Evolutionary conservation across 1,140 invertebrate genomes (phyloP).

Genomic region (Drosophila insularis): DNA sequence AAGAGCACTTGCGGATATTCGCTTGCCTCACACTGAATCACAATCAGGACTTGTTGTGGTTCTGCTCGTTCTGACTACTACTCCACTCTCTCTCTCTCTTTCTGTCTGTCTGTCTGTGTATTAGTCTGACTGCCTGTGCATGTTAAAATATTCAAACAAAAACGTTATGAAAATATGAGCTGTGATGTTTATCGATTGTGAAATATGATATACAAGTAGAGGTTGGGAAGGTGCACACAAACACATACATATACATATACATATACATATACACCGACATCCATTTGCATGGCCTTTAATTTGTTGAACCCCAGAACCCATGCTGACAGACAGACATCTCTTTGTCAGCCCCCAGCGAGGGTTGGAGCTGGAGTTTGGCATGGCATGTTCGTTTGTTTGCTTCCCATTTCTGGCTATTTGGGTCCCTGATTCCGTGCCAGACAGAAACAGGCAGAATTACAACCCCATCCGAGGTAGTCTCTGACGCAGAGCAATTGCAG

Average conservation of each 20-base stretch:
- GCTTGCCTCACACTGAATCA: slow-evolving; percentile 55
- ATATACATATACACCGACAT: slow-evolving; percentile 10
- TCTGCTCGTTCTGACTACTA: slow-evolving; percentile 11
- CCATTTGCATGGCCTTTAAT: slow-evolving; percentile 69
- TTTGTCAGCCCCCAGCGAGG: neutral
- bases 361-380: slow-evolving; percentile 3
- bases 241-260: neutral
- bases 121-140: slow-evolving; percentile 47
- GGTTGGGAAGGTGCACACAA: slow-evolving; percentile 20
- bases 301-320: slow-evolving; percentile 46
- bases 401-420: slow-evolving; percentile 31
- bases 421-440: slow-evolving; percentile 44
- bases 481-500: slow-evolving; percentile 52
- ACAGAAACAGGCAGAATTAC: slow-evolving; percentile 23
- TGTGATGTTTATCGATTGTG: slow-evolving; percentile 82
- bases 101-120: slow-evolving; percentile 19
- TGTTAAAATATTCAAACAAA: slow-evolving; percentile 75
- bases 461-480: slow-evolving; percentile 13
- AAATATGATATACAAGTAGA: slow-evolving; percentile 70
- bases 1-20: slow-evolving; percentile 59
- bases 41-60: slow-evolving; percentile 36
- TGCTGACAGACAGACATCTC: slow-evolving; percentile 40
- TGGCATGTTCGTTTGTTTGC: slow-evolving; percentile 21
- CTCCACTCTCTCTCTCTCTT: neutral
- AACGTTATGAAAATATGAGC: slow-evolving; percentile 81